Evolutionary conservation across 2,797 vertebrate genomes (phyloP), one percentile per base, ranked within the genome.

Genomic region (Nannoperca obscura): DNA sequence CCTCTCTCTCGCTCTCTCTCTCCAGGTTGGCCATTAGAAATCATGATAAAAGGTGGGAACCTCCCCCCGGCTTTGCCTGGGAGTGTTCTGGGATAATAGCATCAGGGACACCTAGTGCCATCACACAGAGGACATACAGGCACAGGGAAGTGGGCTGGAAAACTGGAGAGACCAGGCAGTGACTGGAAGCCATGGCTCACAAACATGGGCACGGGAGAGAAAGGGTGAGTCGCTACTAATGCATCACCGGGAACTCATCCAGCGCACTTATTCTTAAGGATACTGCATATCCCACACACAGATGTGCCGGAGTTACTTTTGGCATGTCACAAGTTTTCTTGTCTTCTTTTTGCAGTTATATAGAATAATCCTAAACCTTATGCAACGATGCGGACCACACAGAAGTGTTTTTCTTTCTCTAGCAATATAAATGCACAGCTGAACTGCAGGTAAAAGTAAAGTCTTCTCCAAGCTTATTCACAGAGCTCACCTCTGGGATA

Each of bases 11-110:
- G 60, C 67, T 71, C 82, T 66, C 80, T 54, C 86, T 76, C 71
- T 72, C 74, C 88, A 92, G 84, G 87, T 90, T 90, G 89, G 80
- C 88, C 90, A 89, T 93, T 91, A 89, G 88, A 93, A 92, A 91
- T 89, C 75, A 88, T 24, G 76, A 85, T 90, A 91, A 91, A 91
- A 92, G 90, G 87, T 89, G 83, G 86, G 92, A 91, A 89, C 91
- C 93, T 91, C 91, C 94, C 92, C 88, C 89, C n/a, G 60, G 85
- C 85, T 85, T 78, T 86, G 90, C 87, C 92, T 93, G 93, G 93
- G 94, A 94, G 92, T 90, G 93, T 92, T 91, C 88, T 88, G 86
- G 89, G 90, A 92, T 94, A 93, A 93, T 93, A 93, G 86, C 91
- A 92, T 91, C 90, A 92, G 91, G 90, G 92, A 92, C 92, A 92